Evolutionary conservation across 2,888 invertebrate genomes (phyloP), one percentile per base, ranked within the genome.

Genomic region (Microplitis deprimator): DNA sequence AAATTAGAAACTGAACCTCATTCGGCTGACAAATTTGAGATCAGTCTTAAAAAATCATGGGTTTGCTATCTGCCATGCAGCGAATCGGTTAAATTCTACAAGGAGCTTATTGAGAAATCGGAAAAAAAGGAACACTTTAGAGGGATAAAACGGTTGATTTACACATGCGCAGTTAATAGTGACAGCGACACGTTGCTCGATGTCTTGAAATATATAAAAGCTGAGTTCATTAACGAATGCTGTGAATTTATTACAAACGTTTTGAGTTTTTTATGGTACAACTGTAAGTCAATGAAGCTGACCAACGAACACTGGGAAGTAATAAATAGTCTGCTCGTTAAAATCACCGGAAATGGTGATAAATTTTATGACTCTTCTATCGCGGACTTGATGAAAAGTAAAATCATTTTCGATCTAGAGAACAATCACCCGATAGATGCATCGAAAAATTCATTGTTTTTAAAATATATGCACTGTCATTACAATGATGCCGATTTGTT

Each of bases 191-290:
- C 84, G 10, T 78, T 90, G 1, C 71, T 85, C 0, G 76, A 85
- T 0, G 82, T 85, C 0, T 64, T 90, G 10, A 75, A 78, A 13
- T 89, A 87, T 68, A 76, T 87, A 29, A 4, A 29, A 29, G 29
- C 29, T 29, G 84, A 86, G 10, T 88, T 89, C 76, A 87, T 81
- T 62, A 90, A 90, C 71, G 90, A 90, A 61, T 80, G 78, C 1
- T 0, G 13, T 0, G 60, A 40, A 6, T 50, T 88, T 0, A 81
- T 81, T 17, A 61, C 39, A 73, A 38, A 0, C 62, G 82, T 2
- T 73, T 87, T 0, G 7, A 65, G 0, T 6, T 6, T 0, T 75
- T 89, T 7, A 3, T 72, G 1, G 1, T 10, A 50, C 13, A 50
- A 8, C 13, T 50, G 50, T 38, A 29, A 29, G 29, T 29, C 29